Conservation (phyloP, 2,113 vertebrate species). For the Archocentrus centrarchus region DNA sequence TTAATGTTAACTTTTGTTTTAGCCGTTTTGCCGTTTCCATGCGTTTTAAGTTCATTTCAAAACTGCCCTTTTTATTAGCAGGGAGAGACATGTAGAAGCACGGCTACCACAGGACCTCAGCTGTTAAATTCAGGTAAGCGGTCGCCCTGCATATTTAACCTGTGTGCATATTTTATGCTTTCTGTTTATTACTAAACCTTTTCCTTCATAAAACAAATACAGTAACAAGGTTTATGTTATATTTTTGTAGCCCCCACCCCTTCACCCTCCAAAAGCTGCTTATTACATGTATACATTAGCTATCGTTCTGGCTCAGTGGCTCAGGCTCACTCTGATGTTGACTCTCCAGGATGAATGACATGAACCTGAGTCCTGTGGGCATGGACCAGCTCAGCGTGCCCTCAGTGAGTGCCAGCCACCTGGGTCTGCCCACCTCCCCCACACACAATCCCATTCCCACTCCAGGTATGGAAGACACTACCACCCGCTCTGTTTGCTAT, state of each 20-base stretch:
- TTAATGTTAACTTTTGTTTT: background rate
- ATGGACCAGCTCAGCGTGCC: constrained; percentile 97
- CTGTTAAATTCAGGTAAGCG: constrained; percentile 65
- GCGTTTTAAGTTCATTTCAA: background rate
- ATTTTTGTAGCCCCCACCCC: background rate
- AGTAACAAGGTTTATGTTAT: fast-evolving
- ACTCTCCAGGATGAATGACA: constrained; percentile 93
- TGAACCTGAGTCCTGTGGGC: constrained; percentile 96
- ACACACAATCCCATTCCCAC: constrained; percentile 91
- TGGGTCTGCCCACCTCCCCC: constrained; percentile 92
- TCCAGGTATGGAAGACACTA: constrained; percentile 83
- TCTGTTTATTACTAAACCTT: background rate
- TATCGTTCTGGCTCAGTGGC: background rate
- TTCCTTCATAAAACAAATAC: background rate
- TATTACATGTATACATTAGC: background rate
- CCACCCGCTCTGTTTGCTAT: background rate
- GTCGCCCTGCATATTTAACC: background rate
- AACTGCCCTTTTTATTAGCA: background rate
- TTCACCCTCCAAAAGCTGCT: background rate
- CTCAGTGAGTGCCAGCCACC: constrained; percentile 91
- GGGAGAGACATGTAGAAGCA: background rate
- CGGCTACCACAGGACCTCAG: constrained; percentile 12
- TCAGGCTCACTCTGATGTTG: background rate
- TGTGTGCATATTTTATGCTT: background rate
- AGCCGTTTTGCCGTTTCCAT: background rate